These are phyloP conservation scores for Lepisosteus osseus DNA, from an alignment of 2,113 vertebrate species.

Conservation along the genomic window DNA sequence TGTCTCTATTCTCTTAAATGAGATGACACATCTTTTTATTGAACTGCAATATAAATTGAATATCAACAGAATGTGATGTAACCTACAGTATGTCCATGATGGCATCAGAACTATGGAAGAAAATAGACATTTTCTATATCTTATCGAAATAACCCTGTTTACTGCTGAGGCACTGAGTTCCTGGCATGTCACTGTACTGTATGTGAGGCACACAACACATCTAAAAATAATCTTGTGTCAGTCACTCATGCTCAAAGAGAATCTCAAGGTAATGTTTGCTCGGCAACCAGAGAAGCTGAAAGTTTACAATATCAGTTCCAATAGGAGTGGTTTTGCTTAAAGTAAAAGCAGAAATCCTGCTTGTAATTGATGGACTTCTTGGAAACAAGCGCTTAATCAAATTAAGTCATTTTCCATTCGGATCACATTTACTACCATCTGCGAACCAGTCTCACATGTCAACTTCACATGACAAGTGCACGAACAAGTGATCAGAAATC, in stretches of 20 bases:
- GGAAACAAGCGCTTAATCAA: not conserved
- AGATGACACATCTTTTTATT: too few species aligned
- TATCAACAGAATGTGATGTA: too few species aligned
- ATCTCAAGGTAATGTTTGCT: not conserved
- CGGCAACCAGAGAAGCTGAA: not conserved
- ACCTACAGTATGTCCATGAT: too few species aligned
- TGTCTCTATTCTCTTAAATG: too few species aligned
- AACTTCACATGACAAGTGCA: slow-evolving; percentile 2
- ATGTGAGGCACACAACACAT: too few species aligned
- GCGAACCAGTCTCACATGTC: not conserved
- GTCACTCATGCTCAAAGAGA: not conserved
- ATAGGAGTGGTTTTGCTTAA: not conserved
- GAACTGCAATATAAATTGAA: too few species aligned
- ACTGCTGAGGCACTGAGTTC: too few species aligned
- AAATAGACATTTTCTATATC: too few species aligned
- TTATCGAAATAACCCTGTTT: too few species aligned
- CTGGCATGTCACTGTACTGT: too few species aligned
- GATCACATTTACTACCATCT: not conserved
- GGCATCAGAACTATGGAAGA: too few species aligned
- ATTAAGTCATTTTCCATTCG: slow-evolving; percentile 5
- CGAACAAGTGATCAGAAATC: slow-evolving; percentile 4
- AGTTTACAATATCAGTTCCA: not conserved
- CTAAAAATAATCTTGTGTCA: too few species aligned
- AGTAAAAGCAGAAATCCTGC: not conserved
- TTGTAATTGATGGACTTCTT: not conserved